Base-by-base conservation (phyloP, 1,140 invertebrate genomes). In the Delia radicum region DNA sequence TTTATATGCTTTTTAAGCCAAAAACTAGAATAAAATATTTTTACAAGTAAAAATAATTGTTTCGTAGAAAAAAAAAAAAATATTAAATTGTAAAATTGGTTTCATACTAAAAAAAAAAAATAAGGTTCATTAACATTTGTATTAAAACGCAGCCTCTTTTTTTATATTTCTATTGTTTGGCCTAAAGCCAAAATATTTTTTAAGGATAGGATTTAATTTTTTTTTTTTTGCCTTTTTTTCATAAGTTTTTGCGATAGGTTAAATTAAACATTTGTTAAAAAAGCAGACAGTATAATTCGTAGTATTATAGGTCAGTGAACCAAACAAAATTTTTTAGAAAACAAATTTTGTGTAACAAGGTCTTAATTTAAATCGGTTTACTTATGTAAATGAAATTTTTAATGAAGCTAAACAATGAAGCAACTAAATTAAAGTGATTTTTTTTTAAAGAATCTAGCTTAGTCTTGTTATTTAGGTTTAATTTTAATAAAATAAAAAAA, bases 41-140 rank as follows among this genome's bases (percentile, higher is more conserved):
- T 37, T 37, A 12, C n/a, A 37, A 37, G 15, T 37, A 4, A 42
- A 42, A 42, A 8, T 42, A 15, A 10, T 15, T 42, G 12, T 42
- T 42, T 0, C n/a, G 2, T 3, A 13, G 37, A 15, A 10, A 42
- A 33, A 10, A 10, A 33, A 33, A 10, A 10, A 42, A 42, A 42
- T 6, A 13, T 8, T 33, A 33, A 33, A 42, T 15, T 15, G 37
- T 4, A 42, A 42, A n/a, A n/a, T n/a, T n/a, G n/a, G n/a, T n/a
- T n/a, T n/a, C n/a, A n/a, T n/a, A n/a, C n/a, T n/a, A n/a, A 42
- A 42, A 42, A 37, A 37, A 13, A 27, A 28, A 65, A 65, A 65
- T 65, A 29, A 65, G 62, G 62, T 29, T 65, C 62, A 65, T 65
- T 65, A 65, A 65, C 62, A 65, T 65, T 65, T 29, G 26, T n/a